Evolutionary conservation across 2,113 vertebrate species (phyloP).

Genomic region (Cinclus mexicanus): DNA sequence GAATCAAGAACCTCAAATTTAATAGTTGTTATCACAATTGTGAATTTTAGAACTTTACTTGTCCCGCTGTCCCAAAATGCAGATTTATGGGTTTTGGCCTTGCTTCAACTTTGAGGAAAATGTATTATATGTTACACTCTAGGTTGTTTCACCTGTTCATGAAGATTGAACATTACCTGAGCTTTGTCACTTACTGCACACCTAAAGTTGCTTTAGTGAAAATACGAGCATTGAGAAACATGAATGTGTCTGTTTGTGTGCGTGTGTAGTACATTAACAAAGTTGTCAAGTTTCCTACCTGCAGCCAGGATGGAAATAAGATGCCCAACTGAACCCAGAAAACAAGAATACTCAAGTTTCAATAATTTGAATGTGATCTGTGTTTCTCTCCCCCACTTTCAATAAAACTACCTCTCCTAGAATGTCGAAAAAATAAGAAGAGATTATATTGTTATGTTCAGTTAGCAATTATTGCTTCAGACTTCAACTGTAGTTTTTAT

Average conservation of each 20-base stretch:
- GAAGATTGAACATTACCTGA: neutral
- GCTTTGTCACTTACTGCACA: neutral
- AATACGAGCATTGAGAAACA: neutral
- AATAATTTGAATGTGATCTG: neutral
- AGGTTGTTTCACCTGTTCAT: neutral
- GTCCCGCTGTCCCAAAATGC: neutral
- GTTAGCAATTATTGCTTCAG: neutral
- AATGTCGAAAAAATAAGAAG: neutral
- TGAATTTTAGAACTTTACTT: neutral
- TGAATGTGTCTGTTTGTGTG: rapidly evolving
- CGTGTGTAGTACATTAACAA: neutral
- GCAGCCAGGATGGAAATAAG: neutral
- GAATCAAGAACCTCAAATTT: neutral
- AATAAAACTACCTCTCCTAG: neutral
- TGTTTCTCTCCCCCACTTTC: neutral
- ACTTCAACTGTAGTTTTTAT: neutral
- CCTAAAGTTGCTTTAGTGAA: neutral
- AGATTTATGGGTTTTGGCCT: neutral
- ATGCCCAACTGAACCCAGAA: neutral
- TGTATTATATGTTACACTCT: rapidly evolving
- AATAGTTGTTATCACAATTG: rapidly evolving
- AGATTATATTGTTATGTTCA: neutral
- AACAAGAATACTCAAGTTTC: neutral
- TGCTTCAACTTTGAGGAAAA: neutral
- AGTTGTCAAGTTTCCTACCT: neutral